phyloP scores from a whole-genome alignment of 1,140 invertebrate species.

The Tetramorium simillimum region DNA sequence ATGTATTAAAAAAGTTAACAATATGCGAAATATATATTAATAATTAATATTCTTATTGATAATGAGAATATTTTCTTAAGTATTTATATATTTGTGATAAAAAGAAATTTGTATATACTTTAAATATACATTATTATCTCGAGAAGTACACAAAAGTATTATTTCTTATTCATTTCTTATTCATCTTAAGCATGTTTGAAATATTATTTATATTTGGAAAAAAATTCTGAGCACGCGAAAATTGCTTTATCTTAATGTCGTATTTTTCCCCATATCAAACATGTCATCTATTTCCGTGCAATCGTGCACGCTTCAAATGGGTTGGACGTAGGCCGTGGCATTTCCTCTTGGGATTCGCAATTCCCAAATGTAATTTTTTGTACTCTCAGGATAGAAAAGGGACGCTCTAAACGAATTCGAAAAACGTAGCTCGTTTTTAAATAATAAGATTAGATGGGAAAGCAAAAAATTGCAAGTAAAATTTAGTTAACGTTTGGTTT shows the following conservation, averaged over 20 bases:
- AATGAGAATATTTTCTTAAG: neutral
- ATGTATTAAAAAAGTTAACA: neutral
- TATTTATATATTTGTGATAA: neutral
- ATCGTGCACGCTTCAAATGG: neutral
- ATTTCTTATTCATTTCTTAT: neutral
- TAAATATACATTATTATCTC: neutral
- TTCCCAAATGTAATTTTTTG: conserved; percentile 52
- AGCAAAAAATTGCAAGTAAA: neutral
- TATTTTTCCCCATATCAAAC: conserved; percentile 17
- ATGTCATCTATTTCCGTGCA: conserved; percentile 6
- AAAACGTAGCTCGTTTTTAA: neutral
- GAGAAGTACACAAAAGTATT: neutral
- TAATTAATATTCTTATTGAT: neutral
- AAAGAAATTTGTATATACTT: neutral
- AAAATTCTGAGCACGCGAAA: neutral
- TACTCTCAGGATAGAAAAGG: conserved; percentile 8
- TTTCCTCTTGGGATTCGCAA: conserved; percentile 24
- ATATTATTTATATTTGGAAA: neutral
- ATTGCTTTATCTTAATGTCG: conserved; percentile 6
- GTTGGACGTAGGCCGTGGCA: neutral
- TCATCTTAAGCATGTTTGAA: neutral
- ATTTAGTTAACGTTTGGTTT: neutral
- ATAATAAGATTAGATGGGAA: neutral
- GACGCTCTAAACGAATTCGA: neutral
- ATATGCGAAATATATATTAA: neutral